Evolutionary conservation across 1,140 invertebrate species (phyloP).

Genomic region (Cydia pomonella): DNA sequence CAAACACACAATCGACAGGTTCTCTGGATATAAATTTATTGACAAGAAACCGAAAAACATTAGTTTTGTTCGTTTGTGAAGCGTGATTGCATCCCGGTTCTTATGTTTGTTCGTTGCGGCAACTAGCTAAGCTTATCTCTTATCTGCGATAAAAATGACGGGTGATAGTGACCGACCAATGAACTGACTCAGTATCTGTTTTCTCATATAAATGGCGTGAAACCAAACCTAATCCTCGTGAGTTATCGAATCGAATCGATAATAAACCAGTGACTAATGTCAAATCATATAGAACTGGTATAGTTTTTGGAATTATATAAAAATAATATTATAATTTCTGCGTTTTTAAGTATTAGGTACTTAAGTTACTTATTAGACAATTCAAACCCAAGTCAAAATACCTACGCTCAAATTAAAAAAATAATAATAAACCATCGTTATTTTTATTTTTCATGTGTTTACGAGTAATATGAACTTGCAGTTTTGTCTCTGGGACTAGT

Average conservation of each 20-base stretch:
- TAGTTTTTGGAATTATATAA: not conserved
- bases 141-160: constrained; percentile 20
- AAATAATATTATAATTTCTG: no score
- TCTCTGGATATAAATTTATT: not conserved
- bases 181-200: constrained; percentile 11
- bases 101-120: constrained; percentile 3
- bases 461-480: no score
- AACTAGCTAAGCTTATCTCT: constrained; percentile 8
- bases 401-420: no score
- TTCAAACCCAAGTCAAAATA: no score
- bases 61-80: not conserved
- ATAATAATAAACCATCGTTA: no score
- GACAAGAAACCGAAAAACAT: not conserved
- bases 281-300: not conserved
- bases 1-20: not conserved
- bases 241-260: not conserved
- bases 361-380: no score
- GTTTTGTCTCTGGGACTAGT: no score
- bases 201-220: not conserved
- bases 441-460: no score
- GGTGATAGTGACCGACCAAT: constrained; percentile 28
- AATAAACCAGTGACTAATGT: not conserved
- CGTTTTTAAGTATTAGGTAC: no score
- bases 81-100: not conserved
- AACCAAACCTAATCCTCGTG: not conserved